These are phyloP conservation scores for Lophura nycthemera DNA, from an alignment of 2,113 vertebrate species.

Conservation along the genomic window DNA sequence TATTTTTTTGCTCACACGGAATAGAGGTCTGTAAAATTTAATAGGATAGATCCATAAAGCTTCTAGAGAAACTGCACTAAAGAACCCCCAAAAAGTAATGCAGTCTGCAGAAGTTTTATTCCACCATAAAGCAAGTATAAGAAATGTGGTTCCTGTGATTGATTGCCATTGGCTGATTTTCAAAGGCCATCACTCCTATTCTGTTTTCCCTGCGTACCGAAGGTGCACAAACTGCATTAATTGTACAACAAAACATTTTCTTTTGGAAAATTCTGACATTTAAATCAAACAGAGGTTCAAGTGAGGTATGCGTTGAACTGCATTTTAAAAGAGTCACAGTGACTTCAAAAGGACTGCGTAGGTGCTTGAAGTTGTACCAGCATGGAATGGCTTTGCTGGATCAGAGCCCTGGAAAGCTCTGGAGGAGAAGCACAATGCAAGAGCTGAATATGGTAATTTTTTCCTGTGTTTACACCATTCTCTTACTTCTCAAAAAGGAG, in stretches of 20 bases:
- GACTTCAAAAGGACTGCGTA: not conserved
- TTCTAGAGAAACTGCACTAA: not conserved
- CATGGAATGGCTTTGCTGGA: not conserved
- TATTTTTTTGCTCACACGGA: not conserved
- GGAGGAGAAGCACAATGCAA: conserved; percentile 21
- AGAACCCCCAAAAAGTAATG: not conserved
- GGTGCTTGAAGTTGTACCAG: not conserved
- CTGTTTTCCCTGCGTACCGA: not conserved
- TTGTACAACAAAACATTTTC: not conserved
- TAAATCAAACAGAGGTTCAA: not conserved
- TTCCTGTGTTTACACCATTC: conserved; percentile 35
- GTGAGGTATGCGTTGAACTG: not conserved
- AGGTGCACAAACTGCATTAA: not conserved
- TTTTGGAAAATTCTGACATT: not conserved
- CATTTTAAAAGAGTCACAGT: not conserved
- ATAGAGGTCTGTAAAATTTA: conserved; percentile 2
- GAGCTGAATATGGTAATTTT: conserved; percentile 16
- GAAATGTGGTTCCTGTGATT: accelerated
- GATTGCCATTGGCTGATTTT: not conserved
- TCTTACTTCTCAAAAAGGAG: conserved; percentile 25
- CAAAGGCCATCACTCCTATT: not conserved
- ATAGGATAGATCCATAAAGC: not conserved
- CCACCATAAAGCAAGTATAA: not conserved
- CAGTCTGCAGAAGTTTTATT: not conserved
- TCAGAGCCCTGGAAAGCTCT: not conserved